A percentile compares a stretch with the other conserved stretches of the same genome.
These are phyloP conservation scores for Ariolimax columbianus DNA, from an alignment of 2,888 invertebrate genomes.

Conservation along the genomic window DNA sequence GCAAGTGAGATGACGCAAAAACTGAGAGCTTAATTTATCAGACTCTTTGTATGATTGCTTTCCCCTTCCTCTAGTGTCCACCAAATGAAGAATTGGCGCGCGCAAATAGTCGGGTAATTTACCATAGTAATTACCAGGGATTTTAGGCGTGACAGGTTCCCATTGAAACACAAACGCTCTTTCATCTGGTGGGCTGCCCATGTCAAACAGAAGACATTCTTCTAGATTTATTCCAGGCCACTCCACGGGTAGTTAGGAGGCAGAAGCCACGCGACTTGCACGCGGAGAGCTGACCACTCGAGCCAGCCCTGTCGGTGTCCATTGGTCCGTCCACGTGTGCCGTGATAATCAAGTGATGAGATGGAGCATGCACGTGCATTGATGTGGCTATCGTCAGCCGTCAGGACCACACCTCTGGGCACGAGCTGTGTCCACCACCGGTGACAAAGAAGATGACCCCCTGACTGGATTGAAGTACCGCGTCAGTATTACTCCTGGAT, in stretches of 20 bases:
- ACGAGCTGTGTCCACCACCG: background rate
- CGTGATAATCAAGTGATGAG: conserved; percentile 21
- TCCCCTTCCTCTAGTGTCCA: background rate
- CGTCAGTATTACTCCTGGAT: conserved; percentile 32
- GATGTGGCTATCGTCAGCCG: conserved; percentile 36
- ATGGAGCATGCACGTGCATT: conserved; percentile 39
- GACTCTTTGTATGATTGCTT: background rate
- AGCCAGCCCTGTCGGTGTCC: conserved; percentile 3
- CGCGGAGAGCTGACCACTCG: conserved; percentile 33
- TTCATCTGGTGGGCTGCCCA: conserved; percentile 3
- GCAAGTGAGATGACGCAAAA: background rate
- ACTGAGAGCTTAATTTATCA: background rate
- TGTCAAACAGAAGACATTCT: conserved; percentile 43
- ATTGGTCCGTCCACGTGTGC: conserved; percentile 1
- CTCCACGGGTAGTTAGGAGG: background rate
- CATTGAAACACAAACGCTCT: conserved; percentile 30
- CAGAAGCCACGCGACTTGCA: conserved; percentile 16
- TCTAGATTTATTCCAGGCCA: background rate
- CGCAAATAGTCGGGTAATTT: conserved; percentile 32
- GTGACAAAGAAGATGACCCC: conserved; percentile 22
- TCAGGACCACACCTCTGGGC: conserved; percentile 23
- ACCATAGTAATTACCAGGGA: conserved; percentile 16
- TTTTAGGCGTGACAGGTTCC: conserved; percentile 15
- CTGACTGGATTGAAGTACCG: background rate
- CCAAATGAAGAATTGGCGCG: background rate